These are phyloP conservation scores for Drosophila pallidifrons DNA, from an alignment of 1,140 invertebrate genomes.

Conservation along the genomic window DNA sequence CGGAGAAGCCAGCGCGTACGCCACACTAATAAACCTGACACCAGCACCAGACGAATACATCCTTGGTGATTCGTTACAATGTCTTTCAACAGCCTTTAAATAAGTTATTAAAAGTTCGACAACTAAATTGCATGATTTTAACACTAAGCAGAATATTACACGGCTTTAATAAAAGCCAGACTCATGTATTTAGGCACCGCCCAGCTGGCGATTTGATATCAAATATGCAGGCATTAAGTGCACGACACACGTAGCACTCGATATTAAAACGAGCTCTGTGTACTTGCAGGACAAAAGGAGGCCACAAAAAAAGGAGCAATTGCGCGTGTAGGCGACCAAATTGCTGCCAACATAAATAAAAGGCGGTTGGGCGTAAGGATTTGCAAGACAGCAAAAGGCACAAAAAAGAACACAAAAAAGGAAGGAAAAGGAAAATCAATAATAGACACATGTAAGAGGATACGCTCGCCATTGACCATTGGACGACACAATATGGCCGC, in stretches of 20 bases:
- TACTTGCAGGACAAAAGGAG: conserved; percentile 8
- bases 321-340: conserved; percentile 41
- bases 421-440: conserved; percentile 66
- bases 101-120: too few relatives aligned
- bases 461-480: conserved; percentile 46
- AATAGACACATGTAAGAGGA: conserved; percentile 72
- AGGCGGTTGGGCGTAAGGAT: conserved; percentile 55
- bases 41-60: too few relatives aligned
- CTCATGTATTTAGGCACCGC: too few relatives aligned
- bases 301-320: neutral
- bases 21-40: too few relatives aligned
- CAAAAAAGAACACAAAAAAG: conserved; percentile 11
- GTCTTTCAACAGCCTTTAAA: too few relatives aligned
- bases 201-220: neutral
- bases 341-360: conserved; percentile 60
- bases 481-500: conserved; percentile 55
- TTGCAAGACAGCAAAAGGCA: conserved; percentile 32
- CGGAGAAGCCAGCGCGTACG: too few relatives aligned
- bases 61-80: too few relatives aligned
- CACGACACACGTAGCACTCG: conserved; percentile 16
- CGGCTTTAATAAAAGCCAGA: too few relatives aligned
- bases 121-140: too few relatives aligned
- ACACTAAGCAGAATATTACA: too few relatives aligned
- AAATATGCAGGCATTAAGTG: conserved; percentile 43
- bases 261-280: conserved; percentile 18